A percentile compares a stretch with the other conserved stretches of the same genome.
phyloP scores from a whole-genome alignment of 2,113 vertebrate genomes.

The Ictalurus furcatus region DNA sequence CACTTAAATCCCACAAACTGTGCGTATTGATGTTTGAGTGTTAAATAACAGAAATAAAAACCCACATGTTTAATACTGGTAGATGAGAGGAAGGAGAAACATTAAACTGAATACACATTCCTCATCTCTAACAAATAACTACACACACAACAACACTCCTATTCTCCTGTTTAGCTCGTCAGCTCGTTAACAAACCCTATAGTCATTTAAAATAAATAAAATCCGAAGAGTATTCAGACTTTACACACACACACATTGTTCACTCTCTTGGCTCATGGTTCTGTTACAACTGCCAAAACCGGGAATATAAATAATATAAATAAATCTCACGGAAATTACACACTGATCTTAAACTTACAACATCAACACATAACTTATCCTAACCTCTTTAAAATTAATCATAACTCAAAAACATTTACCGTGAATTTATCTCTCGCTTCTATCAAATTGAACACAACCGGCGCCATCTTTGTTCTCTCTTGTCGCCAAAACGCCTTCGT shows the following conservation, averaged over 20 bases:
- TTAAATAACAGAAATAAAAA: neutral
- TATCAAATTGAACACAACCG: slow-evolving; percentile 68
- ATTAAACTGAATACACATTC: neutral
- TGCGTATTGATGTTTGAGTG: no score
- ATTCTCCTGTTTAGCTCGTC: neutral
- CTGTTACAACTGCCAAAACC: no score
- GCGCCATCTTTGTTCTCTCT: slow-evolving; percentile 69
- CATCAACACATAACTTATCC: neutral
- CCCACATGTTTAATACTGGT: neutral
- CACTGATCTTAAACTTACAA: neutral
- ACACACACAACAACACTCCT: neutral
- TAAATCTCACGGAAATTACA: neutral
- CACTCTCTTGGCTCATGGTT: neutral
- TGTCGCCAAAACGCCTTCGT: neutral
- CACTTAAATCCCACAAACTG: neutral
- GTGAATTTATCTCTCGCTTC: slow-evolving; percentile 76
- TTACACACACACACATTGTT: no score
- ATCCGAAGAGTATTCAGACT: neutral
- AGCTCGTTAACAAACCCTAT: neutral
- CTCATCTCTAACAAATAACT: neutral
- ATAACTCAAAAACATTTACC: slow-evolving; percentile 51
- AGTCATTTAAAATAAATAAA: neutral
- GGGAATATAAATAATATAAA: no score
- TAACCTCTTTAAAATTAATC: neutral
- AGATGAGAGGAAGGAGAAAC: neutral